A percentile compares a stretch with the other conserved stretches of the same genome.
Evolutionary conservation across 2,888 invertebrate genomes (phyloP).

Genomic region (Drosophila vallismaia): DNA sequence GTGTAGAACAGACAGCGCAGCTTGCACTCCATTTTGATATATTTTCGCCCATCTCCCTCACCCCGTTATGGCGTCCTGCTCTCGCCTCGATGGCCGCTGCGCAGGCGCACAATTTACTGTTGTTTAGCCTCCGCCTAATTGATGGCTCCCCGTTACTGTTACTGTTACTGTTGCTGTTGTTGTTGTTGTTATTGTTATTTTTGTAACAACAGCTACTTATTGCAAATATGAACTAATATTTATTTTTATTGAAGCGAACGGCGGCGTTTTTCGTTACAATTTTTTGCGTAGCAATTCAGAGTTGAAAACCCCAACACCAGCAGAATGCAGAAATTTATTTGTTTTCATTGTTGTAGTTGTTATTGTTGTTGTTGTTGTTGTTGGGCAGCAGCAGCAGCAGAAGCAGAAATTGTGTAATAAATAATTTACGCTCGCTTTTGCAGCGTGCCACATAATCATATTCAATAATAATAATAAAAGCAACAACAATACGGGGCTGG

Average conservation of each 20-base stretch:
- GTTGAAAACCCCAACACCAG: conserved; percentile 7
- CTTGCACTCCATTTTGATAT: neutral
- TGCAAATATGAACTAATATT: conserved; percentile 75
- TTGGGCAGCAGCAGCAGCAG: neutral
- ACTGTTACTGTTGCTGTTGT: conserved; percentile 27
- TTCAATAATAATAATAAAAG: conserved; percentile 65
- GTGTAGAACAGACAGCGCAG: conserved; percentile 48
- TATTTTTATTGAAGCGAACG: conserved; percentile 70
- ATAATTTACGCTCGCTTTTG: conserved; percentile 80
- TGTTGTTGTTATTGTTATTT: conserved; percentile 32
- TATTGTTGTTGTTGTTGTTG: conserved; percentile 71
- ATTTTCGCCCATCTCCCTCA: neutral
- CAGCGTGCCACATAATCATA: conserved; percentile 80
- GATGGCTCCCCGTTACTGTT: conserved; percentile 44
- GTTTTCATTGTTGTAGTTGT: conserved; percentile 72
- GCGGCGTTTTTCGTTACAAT: conserved; percentile 60
- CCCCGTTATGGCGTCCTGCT: neutral
- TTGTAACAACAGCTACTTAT: conserved; percentile 51
- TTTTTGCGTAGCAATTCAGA: conserved; percentile 50
- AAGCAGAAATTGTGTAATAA: conserved; percentile 74
- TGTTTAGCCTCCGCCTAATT: conserved; percentile 66
- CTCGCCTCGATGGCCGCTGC: conserved; percentile 30
- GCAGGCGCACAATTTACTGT: conserved; percentile 67
- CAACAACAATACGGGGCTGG: conserved; percentile 50
- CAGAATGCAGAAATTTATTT: conserved; percentile 66